Conservation (phyloP, 2,888 invertebrate genomes). For the Ochropleura plecta region DNA sequence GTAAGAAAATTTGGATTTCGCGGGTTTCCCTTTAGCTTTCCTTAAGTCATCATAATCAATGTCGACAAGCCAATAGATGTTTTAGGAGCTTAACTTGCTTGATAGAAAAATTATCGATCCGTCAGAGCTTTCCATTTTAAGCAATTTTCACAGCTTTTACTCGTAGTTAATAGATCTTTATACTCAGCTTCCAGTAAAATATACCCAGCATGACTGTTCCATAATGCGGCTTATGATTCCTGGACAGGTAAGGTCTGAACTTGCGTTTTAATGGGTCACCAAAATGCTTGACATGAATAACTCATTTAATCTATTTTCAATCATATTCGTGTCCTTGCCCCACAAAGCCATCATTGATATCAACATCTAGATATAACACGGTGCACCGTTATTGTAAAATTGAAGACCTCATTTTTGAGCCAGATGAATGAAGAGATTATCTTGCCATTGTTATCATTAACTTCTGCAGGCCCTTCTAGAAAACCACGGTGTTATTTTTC, state of each 20-base stretch:
- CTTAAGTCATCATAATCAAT: too few relatives aligned
- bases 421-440: background rate
- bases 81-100: background rate
- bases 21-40: too few relatives aligned
- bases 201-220: background rate
- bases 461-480: background rate
- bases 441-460: background rate
- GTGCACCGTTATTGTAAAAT: background rate
- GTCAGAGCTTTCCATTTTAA: background rate
- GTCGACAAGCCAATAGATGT: background rate
- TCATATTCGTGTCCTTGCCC: too few relatives aligned
- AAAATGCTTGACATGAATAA: background rate
- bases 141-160: background rate
- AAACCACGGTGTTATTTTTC: background rate
- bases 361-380: background rate
- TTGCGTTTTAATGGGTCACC: background rate
- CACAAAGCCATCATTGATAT: background rate
- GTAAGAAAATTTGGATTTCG: too few relatives aligned
- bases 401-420: background rate
- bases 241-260: background rate
- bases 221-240: background rate
- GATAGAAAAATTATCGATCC: background rate
- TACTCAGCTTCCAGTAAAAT: conserved; percentile 6
- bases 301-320: background rate
- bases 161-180: too few relatives aligned